These are phyloP conservation scores for Panurus biarmicus DNA, from an alignment of 2,113 vertebrate species.

Conservation along the genomic window DNA sequence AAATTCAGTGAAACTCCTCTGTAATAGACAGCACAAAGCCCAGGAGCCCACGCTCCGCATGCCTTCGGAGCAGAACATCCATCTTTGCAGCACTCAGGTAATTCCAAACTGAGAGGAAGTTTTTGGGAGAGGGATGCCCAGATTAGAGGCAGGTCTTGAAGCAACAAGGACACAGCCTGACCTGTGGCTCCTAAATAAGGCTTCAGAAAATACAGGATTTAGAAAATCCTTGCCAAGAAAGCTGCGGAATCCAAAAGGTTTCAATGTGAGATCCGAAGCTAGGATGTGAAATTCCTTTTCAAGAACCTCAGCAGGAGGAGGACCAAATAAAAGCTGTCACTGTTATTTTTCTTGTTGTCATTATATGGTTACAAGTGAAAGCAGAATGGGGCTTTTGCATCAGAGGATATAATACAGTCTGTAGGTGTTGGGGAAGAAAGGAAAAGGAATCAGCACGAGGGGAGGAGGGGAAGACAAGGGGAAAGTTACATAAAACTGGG, in stretches of 20 bases:
- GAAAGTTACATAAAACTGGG: slow-evolving; percentile 17
- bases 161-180: neutral
- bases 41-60: fast-evolving
- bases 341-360: slow-evolving; percentile 27
- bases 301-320: neutral
- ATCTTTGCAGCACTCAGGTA: neutral
- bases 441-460: neutral
- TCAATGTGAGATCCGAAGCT: neutral
- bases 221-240: neutral
- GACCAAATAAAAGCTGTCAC: slow-evolving; percentile 16
- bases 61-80: neutral
- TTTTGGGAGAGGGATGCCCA: neutral
- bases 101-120: neutral
- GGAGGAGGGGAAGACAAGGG: neutral
- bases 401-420: slow-evolving; percentile 13
- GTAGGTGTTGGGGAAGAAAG: slow-evolving; percentile 26
- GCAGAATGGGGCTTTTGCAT: slow-evolving; percentile 1
- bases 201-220: neutral
- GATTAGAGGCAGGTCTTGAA: neutral
- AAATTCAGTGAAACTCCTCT: neutral
- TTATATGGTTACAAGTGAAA: neutral
- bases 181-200: neutral
- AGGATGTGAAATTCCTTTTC: neutral
- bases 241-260: neutral
- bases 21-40: neutral